Conservation (phyloP, 2,888 invertebrate genomes). For the Macaria liturata region DNA sequence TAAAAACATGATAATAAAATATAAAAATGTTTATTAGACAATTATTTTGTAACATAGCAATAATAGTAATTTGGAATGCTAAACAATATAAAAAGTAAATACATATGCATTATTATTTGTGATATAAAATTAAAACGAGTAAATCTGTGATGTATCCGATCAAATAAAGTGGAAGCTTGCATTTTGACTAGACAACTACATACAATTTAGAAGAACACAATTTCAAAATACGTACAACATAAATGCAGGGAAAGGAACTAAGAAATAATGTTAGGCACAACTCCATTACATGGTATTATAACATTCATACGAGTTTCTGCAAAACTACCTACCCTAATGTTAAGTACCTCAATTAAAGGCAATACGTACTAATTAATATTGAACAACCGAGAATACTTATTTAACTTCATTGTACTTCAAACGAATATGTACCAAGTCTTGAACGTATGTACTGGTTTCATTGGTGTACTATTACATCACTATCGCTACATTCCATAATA, state of each 20-base stretch:
- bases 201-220: conserved; percentile 50
- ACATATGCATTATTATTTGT: conserved; percentile 40
- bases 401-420: conserved; percentile 56
- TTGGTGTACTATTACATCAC: conserved; percentile 10
- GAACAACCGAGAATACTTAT: conserved; percentile 53
- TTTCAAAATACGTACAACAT: conserved; percentile 39
- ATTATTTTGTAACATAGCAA: conserved; percentile 56
- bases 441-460: conserved; percentile 15
- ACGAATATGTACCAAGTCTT: conserved; percentile 14
- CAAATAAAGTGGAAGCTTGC: conserved; percentile 57
- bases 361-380: conserved; percentile 40
- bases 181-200: conserved; percentile 72
- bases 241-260: conserved; percentile 72
- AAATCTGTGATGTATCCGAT: conserved; percentile 60
- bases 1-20: conserved; percentile 29
- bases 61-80: conserved; percentile 63
- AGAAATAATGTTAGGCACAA: conserved; percentile 38
- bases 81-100: conserved; percentile 39
- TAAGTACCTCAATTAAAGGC: conserved; percentile 15
- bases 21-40: conserved; percentile 37
- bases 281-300: conserved; percentile 3
- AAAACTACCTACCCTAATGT: background rate
- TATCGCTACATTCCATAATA: background rate
- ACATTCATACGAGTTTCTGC: background rate
- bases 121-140: conserved; percentile 45